phyloP scores from a whole-genome alignment of 1,140 invertebrate species.

The Eciton burchellii region DNA sequence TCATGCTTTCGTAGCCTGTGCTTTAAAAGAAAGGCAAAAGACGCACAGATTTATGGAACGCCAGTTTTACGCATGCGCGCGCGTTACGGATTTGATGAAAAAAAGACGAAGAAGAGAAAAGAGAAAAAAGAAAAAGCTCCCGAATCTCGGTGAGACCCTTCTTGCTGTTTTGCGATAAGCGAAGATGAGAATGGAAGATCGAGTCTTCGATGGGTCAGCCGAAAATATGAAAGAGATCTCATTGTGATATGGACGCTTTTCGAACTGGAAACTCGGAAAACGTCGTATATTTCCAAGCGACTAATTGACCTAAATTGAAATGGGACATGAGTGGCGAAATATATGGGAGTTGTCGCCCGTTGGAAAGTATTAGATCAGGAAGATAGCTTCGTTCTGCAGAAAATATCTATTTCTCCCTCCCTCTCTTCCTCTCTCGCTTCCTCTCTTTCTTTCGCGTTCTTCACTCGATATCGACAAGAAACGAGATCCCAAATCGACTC shows the following conservation, averaged over 20 bases:
- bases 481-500: slow-evolving; percentile 2
- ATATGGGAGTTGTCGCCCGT: neutral
- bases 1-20: slow-evolving; percentile 2
- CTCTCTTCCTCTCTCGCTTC: neutral
- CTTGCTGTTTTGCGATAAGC: neutral
- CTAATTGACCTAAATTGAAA: slow-evolving; percentile 13
- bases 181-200: slow-evolving; percentile 19
- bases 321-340: neutral
- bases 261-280: neutral
- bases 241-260: neutral
- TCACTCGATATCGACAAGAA: slow-evolving; percentile 6
- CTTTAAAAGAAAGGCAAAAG: slow-evolving; percentile 13
- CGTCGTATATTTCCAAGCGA: neutral
- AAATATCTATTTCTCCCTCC: neutral
- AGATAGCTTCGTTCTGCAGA: neutral
- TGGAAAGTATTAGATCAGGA: slow-evolving; percentile 8
- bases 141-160: neutral
- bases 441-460: neutral
- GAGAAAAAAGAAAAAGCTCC: neutral
- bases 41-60: neutral
- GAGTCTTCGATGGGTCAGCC: neutral
- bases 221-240: neutral
- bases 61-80: neutral
- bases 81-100: neutral
- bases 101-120: neutral